Evolutionary conservation across 2,888 invertebrate species (phyloP), one percentile per base, ranked within the genome.

Genomic region (Axea sp.): DNA sequence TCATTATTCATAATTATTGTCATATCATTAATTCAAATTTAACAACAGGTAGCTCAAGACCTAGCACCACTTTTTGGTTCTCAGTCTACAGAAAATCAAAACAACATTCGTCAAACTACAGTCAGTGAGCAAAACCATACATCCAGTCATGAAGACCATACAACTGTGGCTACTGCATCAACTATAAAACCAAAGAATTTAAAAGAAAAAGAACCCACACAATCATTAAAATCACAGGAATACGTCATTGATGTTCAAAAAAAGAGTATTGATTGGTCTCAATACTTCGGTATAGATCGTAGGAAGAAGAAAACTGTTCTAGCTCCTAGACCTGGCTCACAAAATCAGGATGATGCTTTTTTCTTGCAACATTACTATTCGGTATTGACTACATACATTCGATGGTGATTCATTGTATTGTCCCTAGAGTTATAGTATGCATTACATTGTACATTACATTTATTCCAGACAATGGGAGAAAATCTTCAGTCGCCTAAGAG

Each of bases 181-280:
- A 77, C 71, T 0, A 57, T 77, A 0, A 24, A 65, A 0, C 59
- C 80, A 0, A 81, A 79, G 31, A 79, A 77, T 2, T 73, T 80
- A 12, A 83, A 83, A 31, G 83, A 86, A 19, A 64, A 9, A 17
- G 55, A 67, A 30, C 9, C 39, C 2, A 15, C 31, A 12, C 73
- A 73, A 14, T 62, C 67, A 1, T 6, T 55, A 3, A 79, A 78
- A 17, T 37, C 83, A 11, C 75, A 82, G 12, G 89, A 90, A 22
- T 90, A 89, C 76, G 88, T 89, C 4, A 89, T 91, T 30, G 88
- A 89, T 15, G 86, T 94, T 3, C 92, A 92, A 74, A 95, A 95
- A 87, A 96, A 95, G 85, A 94, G 94, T 0, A 91, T 96, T 68
- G 93, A 95, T 81, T 96, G 95, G 96, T 93, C 94, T 0, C 92